Evolutionary conservation across 1,140 invertebrate species (phyloP).

Genomic region (Brevipalpus yothersi): DNA sequence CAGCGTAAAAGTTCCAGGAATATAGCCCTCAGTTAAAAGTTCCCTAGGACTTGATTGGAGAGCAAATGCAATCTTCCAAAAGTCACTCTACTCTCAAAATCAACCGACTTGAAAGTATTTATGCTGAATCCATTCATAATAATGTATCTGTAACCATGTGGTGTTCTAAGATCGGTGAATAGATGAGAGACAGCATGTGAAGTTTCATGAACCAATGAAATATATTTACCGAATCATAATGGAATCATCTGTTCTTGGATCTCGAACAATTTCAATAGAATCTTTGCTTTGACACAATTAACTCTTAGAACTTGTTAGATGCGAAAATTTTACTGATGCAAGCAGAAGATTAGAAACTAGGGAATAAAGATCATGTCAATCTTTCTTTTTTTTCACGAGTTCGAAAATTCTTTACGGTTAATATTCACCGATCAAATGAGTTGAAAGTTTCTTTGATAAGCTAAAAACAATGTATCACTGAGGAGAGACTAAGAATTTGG

Average conservation of each 20-base stretch:
- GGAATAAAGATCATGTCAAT: too few species aligned
- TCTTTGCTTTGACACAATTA: slow-evolving; percentile 81
- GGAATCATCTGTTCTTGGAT: slow-evolving; percentile 97
- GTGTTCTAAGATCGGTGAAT: slow-evolving; percentile 73
- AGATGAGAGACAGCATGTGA: slow-evolving; percentile 65
- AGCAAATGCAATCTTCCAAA: slow-evolving; percentile 67
- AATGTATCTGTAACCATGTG: slow-evolving; percentile 70
- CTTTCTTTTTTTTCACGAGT: too few species aligned
- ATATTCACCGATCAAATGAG: too few species aligned
- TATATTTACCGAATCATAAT: slow-evolving; percentile 62
- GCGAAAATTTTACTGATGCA: too few species aligned
- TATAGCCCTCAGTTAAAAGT: slow-evolving; percentile 23
- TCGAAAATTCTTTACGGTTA: too few species aligned
- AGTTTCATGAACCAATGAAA: slow-evolving; percentile 59
- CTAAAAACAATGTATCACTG: too few species aligned
- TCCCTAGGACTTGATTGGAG: slow-evolving; percentile 71
- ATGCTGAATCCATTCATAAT: slow-evolving; percentile 92
- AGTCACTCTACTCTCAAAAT: slow-evolving; percentile 41
- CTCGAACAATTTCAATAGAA: slow-evolving; percentile 61
- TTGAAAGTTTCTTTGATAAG: too few species aligned
- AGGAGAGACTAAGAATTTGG: too few species aligned
- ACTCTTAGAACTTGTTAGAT: too few species aligned
- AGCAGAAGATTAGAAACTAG: too few species aligned
- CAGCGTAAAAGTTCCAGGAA: slow-evolving; percentile 58
- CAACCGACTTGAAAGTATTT: slow-evolving; percentile 80